Evolutionary conservation across 2,888 invertebrate species (phyloP).

Genomic region (Lapara coniferarum): DNA sequence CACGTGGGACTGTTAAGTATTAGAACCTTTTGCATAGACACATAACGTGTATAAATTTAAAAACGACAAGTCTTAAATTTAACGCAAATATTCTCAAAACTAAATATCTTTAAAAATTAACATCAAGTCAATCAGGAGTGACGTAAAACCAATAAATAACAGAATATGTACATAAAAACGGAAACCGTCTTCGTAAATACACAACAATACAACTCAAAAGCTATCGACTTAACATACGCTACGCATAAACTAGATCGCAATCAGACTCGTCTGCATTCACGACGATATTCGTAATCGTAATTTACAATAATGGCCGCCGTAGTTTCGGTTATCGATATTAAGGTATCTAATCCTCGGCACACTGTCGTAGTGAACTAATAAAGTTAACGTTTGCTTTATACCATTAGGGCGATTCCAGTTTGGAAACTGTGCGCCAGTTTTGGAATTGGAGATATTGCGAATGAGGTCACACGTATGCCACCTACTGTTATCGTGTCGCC

Average conservation of each 20-base stretch:
- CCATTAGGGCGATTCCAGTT: constrained; percentile 14
- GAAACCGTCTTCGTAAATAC: not conserved
- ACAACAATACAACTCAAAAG: constrained; percentile 36
- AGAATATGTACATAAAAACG: not conserved
- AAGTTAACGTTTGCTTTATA: constrained; percentile 25
- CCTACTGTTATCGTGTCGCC: constrained; percentile 4
- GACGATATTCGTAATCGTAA: constrained; percentile 48
- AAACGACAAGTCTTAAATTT: too few species aligned
- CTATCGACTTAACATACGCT: constrained; percentile 32
- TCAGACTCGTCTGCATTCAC: constrained; percentile 37
- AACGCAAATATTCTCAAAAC: too few species aligned
- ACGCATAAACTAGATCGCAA: constrained; percentile 44
- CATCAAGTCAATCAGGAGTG: too few species aligned
- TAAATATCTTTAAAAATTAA: too few species aligned
- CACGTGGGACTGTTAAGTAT: too few species aligned
- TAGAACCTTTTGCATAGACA: too few species aligned
- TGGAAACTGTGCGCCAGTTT: constrained; percentile 22
- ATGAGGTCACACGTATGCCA: constrained; percentile 15
- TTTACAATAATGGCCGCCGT: constrained; percentile 54
- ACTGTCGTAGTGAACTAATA: constrained; percentile 36
- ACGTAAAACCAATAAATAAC: not conserved
- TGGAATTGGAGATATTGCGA: constrained; percentile 18
- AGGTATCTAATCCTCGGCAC: constrained; percentile 46
- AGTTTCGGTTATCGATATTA: constrained; percentile 34
- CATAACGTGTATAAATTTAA: too few species aligned